Percentiles rank a stretch among this genome's conserved stretches.
phyloP scores from a whole-genome alignment of 2,888 invertebrate species.

The Monochamus alternatus region DNA sequence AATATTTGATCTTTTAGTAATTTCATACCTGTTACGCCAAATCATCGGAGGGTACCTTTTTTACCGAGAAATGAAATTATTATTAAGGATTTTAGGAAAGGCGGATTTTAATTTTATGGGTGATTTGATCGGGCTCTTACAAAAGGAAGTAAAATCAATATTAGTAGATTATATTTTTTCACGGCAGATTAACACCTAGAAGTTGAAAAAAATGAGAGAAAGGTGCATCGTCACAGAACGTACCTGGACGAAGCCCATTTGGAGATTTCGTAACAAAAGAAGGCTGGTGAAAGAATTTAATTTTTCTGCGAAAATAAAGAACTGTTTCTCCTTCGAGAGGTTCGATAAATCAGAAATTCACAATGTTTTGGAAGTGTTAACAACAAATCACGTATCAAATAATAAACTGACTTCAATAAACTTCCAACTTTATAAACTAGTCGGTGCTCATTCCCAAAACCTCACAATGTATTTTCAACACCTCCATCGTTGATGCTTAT shows the following conservation, averaged over 20 bases:
- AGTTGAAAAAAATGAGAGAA: conserved; percentile 8
- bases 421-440: background rate
- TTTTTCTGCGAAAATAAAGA: too few species aligned
- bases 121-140: conserved; percentile 49
- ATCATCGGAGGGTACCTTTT: conserved; percentile 42
- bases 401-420: background rate
- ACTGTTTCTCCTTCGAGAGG: too few species aligned
- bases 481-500: conserved; percentile 23
- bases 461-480: conserved; percentile 27
- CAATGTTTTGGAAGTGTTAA: too few species aligned
- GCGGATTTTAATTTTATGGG: conserved; percentile 53
- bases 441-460: conserved; percentile 1
- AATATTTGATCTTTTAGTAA: conserved; percentile 45
- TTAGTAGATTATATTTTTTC: conserved; percentile 49
- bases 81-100: conserved; percentile 51
- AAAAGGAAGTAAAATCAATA: conserved; percentile 50
- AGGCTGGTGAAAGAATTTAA: too few species aligned
- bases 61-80: conserved; percentile 46
- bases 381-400: too few species aligned
- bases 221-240: conserved; percentile 27
- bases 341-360: too few species aligned
- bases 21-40: conserved; percentile 53
- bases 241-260: background rate
- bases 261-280: background rate
- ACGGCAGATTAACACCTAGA: conserved; percentile 41